These are phyloP conservation scores for human DNA, from an alignment of 2,113 vertebrate genomes.

Conservation along the genomic window GRCh38 chr14:47098501-47099000, in stretches of 20 bases:
- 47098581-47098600: constrained; percentile 39
- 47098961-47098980: background rate
- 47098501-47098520: background rate
- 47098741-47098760: background rate
- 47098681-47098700: background rate
- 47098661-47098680: background rate
- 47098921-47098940: background rate
- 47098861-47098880: background rate
- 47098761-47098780: constrained; percentile 38
- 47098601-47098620: background rate
- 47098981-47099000: background rate
- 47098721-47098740: background rate
- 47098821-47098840: background rate
- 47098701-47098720: background rate
- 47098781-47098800: background rate
- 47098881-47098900: background rate
- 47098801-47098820: background rate
- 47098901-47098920: background rate
- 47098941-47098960: background rate
- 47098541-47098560: background rate
- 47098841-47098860: background rate
- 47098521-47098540: background rate
- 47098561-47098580: background rate
- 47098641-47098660: background rate
- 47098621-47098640: background rate